Evolutionary conservation across 2,113 vertebrate species (phyloP).

Genomic region (Gopherus evgoodei): DNA sequence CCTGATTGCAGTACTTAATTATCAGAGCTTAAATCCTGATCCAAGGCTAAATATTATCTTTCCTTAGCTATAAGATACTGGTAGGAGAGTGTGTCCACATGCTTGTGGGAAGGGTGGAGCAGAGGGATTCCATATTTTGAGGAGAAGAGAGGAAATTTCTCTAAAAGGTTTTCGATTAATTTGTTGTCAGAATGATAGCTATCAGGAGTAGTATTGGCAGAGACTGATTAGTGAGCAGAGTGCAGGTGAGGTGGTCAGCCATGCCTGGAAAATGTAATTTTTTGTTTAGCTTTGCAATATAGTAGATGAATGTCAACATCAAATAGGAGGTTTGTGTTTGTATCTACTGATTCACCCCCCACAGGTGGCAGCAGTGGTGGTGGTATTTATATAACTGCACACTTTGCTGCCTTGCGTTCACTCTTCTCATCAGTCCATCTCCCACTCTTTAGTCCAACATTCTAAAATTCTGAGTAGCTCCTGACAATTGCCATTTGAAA

Average conservation of each 20-base stretch:
- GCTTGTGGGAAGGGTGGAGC: background rate
- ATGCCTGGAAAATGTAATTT: background rate
- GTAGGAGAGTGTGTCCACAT: accelerated
- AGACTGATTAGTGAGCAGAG: background rate
- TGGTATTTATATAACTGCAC: background rate
- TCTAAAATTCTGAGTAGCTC: background rate
- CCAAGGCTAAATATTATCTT: background rate
- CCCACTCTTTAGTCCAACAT: background rate
- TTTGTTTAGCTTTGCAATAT: background rate
- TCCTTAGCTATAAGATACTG: background rate
- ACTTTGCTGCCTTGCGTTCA: background rate
- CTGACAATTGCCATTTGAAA: background rate
- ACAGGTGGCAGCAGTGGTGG: background rate
- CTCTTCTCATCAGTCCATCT: background rate
- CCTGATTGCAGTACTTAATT: background rate
- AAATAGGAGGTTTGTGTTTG: accelerated
- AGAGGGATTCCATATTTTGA: accelerated
- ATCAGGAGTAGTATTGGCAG: background rate
- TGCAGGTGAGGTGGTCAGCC: background rate
- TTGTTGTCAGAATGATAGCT: background rate
- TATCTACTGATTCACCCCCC: background rate
- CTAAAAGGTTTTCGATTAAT: background rate
- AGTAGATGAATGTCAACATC: background rate
- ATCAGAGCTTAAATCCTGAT: background rate
- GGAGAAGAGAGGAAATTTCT: background rate